These are phyloP conservation scores for Hypsibius dujardini DNA, from an alignment of 1,140 invertebrate species.

Conservation along the genomic window DNA sequence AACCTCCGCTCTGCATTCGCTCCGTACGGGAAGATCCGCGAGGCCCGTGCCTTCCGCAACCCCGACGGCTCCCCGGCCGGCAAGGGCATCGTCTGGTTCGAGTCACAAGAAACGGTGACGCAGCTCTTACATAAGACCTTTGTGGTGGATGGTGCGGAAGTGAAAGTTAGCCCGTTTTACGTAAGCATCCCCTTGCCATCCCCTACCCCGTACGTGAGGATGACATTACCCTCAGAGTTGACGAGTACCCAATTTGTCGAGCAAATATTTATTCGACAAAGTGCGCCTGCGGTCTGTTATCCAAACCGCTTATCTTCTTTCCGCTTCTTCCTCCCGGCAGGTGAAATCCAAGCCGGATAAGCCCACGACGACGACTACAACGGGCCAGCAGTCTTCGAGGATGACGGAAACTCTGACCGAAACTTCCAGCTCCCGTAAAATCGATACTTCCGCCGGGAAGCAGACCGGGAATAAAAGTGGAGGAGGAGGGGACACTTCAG, in stretches of 20 bases:
- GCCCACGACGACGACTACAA: neutral
- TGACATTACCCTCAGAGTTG: neutral
- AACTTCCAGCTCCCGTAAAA: neutral
- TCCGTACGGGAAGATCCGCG: neutral
- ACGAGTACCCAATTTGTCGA: neutral
- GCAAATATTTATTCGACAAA: neutral
- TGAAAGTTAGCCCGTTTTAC: neutral
- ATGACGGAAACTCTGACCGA: neutral
- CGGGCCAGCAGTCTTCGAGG: neutral
- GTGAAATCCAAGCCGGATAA: too few relatives aligned
- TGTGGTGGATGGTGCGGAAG: neutral
- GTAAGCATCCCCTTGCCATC: neutral
- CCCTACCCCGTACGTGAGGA: neutral
- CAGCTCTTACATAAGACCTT: slow-evolving; percentile 6
- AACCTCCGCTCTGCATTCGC: neutral
- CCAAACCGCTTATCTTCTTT: too few relatives aligned
- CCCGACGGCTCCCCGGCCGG: too few relatives aligned
- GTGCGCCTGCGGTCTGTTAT: too few relatives aligned
- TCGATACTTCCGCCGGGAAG: neutral
- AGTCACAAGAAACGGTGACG: neutral
- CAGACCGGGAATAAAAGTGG: neutral
- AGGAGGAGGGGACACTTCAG: neutral
- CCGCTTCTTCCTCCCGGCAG: too few relatives aligned
- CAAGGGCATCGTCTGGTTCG: neutral
- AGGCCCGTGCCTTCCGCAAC: neutral